Base-by-base conservation (phyloP, 2,888 invertebrate species). In the Steinernema carpocapsae region DNA sequence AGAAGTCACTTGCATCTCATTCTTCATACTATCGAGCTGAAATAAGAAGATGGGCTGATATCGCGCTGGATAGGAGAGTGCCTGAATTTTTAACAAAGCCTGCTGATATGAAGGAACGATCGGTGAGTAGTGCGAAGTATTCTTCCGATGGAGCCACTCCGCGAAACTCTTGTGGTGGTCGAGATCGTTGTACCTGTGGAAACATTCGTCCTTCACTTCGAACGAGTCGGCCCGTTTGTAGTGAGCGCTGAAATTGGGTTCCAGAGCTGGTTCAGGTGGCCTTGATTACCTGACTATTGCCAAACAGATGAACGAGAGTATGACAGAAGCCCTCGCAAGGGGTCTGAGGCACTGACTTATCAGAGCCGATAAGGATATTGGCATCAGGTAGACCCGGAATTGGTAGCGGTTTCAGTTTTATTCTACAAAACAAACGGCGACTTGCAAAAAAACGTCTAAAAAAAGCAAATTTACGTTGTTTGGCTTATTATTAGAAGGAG, bases 121-220 rank as follows among this genome's bases (percentile, higher is more conserved):
- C 2, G 86, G 86, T 32, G 86, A 86, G 74, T 86, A 86, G 78
- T 86, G 86, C 0, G 86, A 84, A 1, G 83, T 78, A 72, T 86
- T 86, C 75, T 86, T 86, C 37, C 86, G 82, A 76, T 86, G 84
- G 72, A 87, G 70, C 82, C 84, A 86, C 22, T 83, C 78, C 6
- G 86, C 78, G 74, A 86, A 80, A 19, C 81, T 81, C 75, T 80
- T 78, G 73, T 81, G 85, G 76, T 86, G 85, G 43, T 81, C 83
- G 26, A 74, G 77, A 59, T 82, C 80, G 51, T 59, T 75, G 72
- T 82, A 84, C 32, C 82, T 80, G 72, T 85, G 80, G 73, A 79
- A 85, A 71, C 85, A 85, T 71, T 85, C 85, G 7, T 85, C 81
- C 32, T 71, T 72, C 70, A 83, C 26, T 71, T 79, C 70, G 56